Base-by-base conservation (phyloP, 2,888 invertebrate genomes). In the Platycheirus rosarum region DNA sequence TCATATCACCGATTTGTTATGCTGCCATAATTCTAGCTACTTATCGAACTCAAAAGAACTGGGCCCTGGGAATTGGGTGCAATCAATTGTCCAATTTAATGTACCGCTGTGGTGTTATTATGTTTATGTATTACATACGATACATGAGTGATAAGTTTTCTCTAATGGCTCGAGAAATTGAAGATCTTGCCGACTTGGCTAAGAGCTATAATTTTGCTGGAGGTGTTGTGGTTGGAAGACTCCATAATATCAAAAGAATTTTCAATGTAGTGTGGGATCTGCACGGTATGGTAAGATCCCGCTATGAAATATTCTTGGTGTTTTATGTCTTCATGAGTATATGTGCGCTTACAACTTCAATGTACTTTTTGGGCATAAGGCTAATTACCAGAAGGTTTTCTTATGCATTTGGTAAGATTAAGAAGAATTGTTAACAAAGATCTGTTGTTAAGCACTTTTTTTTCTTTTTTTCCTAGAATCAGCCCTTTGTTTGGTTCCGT, bases 281-380 rank as follows among this genome's bases (percentile, higher is more conserved):
- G 8, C 73, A 74, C 60, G 2, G 35, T 7, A 9, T 32, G 1
- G 35, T 60, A 0, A 74, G 51, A 44, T 60, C 16, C 6, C 68
- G 84, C 0, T 78, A 78, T 48, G 73, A 84, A 14, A 14, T 60
- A 2, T 69, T 65, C n/a, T 20, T 84, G 9, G 65, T 70, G n/a
- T 48, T 26, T 18, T 65, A 74, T n/a, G 8, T 74, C 0, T 78
- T 84, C n/a, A 18, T 78, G 6, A 74, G 29, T n/a, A n/a, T 84
- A 4, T 84, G 84, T 26, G 69, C 63, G 1, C 32, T 74, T 1
- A 78, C 63, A 8, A 40, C 37, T 23, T 49, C 74, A 2, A 53
- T 53, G 65, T 84, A 78, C 23, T 84, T 84, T 8, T 29, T 84
- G n/a, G 40, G 48, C 0, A 37, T 55, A 8, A 35, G 82, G n/a